These are phyloP conservation scores for Pelecanus crispus DNA, from an alignment of 2,113 vertebrate genomes.

Conservation along the genomic window DNA sequence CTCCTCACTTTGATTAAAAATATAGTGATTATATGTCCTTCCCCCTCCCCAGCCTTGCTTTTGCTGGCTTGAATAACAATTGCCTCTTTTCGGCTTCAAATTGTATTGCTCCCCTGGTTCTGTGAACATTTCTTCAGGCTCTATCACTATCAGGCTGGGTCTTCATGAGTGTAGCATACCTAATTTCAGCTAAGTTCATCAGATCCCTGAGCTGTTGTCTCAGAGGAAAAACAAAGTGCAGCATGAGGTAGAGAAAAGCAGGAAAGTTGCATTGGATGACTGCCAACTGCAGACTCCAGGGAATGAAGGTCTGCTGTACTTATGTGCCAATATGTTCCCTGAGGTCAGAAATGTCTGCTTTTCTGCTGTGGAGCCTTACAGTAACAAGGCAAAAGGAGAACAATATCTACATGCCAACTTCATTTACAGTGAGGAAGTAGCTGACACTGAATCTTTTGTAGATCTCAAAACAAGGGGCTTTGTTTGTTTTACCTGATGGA, in stretches of 20 bases:
- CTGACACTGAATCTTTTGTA: not conserved
- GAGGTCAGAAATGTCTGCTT: not conserved
- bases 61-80: not conserved
- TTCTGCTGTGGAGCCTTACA: not conserved
- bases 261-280: not conserved
- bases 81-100: not conserved
- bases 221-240: not conserved
- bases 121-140: not conserved
- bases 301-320: not conserved
- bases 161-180: not conserved
- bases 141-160: not conserved
- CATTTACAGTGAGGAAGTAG: not conserved
- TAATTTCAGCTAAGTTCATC: not conserved
- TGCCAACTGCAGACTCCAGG: not conserved
- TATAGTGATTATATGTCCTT: not conserved
- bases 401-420: not conserved
- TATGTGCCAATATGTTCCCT: not conserved
- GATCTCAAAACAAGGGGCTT: not conserved
- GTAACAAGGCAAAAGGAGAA: not conserved
- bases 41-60: not conserved
- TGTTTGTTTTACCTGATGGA: not conserved
- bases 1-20: not conserved
- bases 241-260: not conserved
- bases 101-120: not conserved
- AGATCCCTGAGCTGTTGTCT: not conserved